Conservation (phyloP, 2,113 vertebrate genomes). For the Falcunculus frontatus region DNA sequence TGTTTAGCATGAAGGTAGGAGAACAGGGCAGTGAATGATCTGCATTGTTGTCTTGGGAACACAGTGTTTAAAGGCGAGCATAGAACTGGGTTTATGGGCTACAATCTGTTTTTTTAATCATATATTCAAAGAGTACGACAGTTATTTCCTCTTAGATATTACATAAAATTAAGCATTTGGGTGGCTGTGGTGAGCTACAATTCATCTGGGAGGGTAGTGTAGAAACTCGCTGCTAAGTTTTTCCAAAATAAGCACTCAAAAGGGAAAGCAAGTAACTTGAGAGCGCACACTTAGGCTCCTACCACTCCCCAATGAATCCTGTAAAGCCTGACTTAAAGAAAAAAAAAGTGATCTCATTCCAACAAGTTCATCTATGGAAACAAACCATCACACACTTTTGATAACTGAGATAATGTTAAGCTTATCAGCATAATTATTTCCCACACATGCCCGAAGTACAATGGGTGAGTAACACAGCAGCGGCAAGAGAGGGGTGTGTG, state of each 20-base stretch:
- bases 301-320: neutral
- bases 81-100: neutral
- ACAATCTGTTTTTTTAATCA: neutral
- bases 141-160: neutral
- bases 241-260: neutral
- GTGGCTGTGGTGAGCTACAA: neutral
- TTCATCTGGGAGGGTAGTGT: neutral
- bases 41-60: neutral
- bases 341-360: neutral
- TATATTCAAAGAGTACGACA: neutral
- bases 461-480: neutral
- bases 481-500: rapidly evolving
- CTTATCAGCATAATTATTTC: slow-evolving; percentile 25
- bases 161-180: neutral
- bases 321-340: neutral
- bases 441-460: neutral
- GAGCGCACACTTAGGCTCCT: neutral
- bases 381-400: neutral
- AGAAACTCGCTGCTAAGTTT: neutral
- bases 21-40: neutral
- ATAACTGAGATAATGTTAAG: neutral
- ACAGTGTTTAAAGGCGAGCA: neutral
- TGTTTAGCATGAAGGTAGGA: neutral
- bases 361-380: neutral
- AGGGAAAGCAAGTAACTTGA: neutral